Base-by-base conservation (phyloP, 2,113 vertebrate genomes). In the Hippolais icterina region DNA sequence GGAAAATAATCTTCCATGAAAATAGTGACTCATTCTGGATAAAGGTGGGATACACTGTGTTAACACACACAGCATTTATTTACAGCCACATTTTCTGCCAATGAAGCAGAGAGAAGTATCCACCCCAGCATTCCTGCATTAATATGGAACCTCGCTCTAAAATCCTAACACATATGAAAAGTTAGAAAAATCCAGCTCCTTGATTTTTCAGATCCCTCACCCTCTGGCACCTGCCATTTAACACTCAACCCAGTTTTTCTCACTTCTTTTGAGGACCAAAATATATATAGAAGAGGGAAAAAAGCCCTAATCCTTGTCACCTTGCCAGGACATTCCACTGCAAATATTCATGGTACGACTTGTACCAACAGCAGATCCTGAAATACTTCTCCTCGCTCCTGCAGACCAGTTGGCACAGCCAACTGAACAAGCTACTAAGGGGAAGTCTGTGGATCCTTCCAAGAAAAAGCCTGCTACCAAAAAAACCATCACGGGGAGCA, bases 301-400 rank as follows among this genome's bases (percentile, higher is more conserved):
- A 82, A 93, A 59, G 22, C 7, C 35, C 77, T 91, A 65, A 90
- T 92, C 82, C 92, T 82, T 80, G 92, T 95, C 86, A 88, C 68
- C 65, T 68, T 92, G 90, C 85, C 95, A 96, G 87, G 87, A 95
- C 96, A 96, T 96, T 97, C 96, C 95, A 85, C 79, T 86, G 86
- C 93, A 93, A 96, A 86, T 29, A 89, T 83, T 93, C 89, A 90
- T 37, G 70, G 96, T 94, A 97, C 95, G 78, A 90, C 85, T 90
- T 94, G 96, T 97, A 97, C 96, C 93, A 96, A 92, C 83, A 93
- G 86, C 88, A 92, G 90, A 94, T 93, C 95, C 90, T 87, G 90
- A 97, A 96, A 95, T 94, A 94, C 80, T 87, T 87, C 92, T 94
- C 87, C 9, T 85, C 46, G 1, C 91, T 95, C 93, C 84, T 66